Evolutionary conservation across 1,140 invertebrate species (phyloP).

Genomic region (Lineus longissimus): DNA sequence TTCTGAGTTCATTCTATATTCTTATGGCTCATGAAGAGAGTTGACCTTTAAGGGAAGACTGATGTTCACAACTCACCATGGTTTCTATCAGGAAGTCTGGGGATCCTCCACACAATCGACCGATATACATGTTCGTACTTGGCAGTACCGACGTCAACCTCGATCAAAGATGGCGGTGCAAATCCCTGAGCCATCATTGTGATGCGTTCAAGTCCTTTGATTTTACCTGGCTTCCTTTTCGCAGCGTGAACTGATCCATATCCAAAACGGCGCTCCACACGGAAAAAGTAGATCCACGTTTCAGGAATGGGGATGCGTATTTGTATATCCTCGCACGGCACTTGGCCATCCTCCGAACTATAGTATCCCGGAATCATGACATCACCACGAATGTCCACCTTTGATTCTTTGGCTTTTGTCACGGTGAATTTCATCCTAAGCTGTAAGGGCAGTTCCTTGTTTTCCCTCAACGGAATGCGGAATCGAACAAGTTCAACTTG

Average conservation of each 20-base stretch:
- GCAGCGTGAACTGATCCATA: conserved; percentile 99
- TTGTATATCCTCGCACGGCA: conserved; percentile 82
- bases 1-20: too few species aligned
- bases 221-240: conserved; percentile 70
- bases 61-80: conserved; percentile 88
- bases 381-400: conserved; percentile 90
- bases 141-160: conserved; percentile 94
- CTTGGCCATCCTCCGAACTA: conserved; percentile 81
- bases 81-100: conserved; percentile 90
- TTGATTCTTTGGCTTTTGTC: conserved; percentile 54
- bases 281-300: conserved; percentile 96
- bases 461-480: conserved; percentile 89
- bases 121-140: conserved; percentile 99
- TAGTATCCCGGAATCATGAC: conserved; percentile 94
- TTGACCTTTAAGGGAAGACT: too few species aligned
- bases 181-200: conserved; percentile 72
- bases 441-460: conserved; percentile 94
- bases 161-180: conserved; percentile 88
- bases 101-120: conserved; percentile 96
- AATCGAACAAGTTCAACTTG: conserved; percentile 87
- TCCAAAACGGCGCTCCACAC: conserved; percentile 96
- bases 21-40: too few species aligned
- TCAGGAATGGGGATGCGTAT: conserved; percentile 97
- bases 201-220: conserved; percentile 55
- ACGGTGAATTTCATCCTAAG: conserved; percentile 31